Evolutionary conservation across 2,113 vertebrate species (phyloP), one percentile per base, ranked within the genome.

Genomic region (Galbula dea): DNA sequence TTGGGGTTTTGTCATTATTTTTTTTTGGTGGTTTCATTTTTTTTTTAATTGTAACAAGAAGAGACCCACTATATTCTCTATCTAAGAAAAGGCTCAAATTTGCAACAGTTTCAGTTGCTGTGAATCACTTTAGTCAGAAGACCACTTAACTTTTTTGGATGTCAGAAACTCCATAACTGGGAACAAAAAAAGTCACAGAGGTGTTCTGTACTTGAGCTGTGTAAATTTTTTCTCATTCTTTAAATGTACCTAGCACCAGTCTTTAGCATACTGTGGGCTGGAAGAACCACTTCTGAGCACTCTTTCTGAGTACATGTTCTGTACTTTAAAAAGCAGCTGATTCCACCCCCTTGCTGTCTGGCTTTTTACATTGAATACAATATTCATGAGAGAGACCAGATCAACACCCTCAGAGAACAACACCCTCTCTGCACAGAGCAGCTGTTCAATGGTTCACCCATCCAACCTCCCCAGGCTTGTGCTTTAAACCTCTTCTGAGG

Each of bases 291-390:
- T 94, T 90, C 51, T 85, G 91, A 91, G 49, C 39, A 11, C 45
- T 73, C 39, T 34, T 65, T 83, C 63, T 46, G 37, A 94, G 75
- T 69, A 51, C 59, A 24, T 45, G 72, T 90, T 94, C 88, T 81
- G 39, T 87, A 54, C 71, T 89, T 94, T 66, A 75, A 91, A 88
- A 94, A 88, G 48, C 85, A 79, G 83, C 4, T 0, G 1, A 45
- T 95, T 90, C 71, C 67, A 86, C 39, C 78, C 63, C 62, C 82
- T 92, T 74, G 45, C 66, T 95, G 65, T 71, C 88, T 93, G 80
- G n/a, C 51, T 73, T 80, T 85, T 69, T 34, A 32, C 58, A 62
- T 27, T 24, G 63, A 84, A 89, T 95, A 20, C 72, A 91, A 45
- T 89, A 91, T 87, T 88, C 57, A 89, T 89, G 89, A 82, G 54